Evolutionary conservation across 2,797 vertebrate species (phyloP).

Genomic region (Propithecus deckenii): DNA sequence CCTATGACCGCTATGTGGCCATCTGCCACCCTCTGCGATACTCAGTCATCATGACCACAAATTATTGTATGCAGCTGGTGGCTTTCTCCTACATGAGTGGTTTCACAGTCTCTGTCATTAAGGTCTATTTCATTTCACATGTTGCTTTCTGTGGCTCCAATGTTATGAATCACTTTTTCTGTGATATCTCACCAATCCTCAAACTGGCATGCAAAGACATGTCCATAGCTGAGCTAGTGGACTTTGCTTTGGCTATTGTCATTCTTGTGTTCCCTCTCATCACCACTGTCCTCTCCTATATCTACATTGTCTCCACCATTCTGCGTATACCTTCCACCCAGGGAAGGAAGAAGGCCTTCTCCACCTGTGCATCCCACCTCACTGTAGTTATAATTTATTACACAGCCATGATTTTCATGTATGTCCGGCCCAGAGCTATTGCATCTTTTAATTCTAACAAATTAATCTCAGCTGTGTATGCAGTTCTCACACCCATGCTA

Average conservation of each 20-base stretch:
- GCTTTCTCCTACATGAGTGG: slow-evolving; percentile 61
- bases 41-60: background rate
- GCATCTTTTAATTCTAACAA: slow-evolving; percentile 71
- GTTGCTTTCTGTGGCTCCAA: slow-evolving; percentile 69
- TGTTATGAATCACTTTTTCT: slow-evolving; percentile 75
- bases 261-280: slow-evolving; percentile 66
- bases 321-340: slow-evolving; percentile 49
- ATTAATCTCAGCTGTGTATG: slow-evolving; percentile 70
- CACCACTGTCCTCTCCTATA: slow-evolving; percentile 64
- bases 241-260: slow-evolving; percentile 71
- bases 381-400: slow-evolving; percentile 70
- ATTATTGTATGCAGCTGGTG: slow-evolving; percentile 45
- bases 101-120: slow-evolving; percentile 60
- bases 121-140: slow-evolving; percentile 73
- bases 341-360: slow-evolving; percentile 69
- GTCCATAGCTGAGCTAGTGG: slow-evolving; percentile 59
- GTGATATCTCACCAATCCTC: slow-evolving; percentile 70
- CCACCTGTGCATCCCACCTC: slow-evolving; percentile 74
- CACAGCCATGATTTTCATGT: slow-evolving; percentile 76
- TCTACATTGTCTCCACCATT: slow-evolving; percentile 62
- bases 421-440: slow-evolving; percentile 61
- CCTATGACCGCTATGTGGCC: slow-evolving; percentile 57
- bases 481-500: slow-evolving; percentile 65
- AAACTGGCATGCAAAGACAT: slow-evolving; percentile 59
- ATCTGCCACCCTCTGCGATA: slow-evolving; percentile 73